Conservation (phyloP, 2,888 invertebrate genomes). For the Laothoe populi region DNA sequence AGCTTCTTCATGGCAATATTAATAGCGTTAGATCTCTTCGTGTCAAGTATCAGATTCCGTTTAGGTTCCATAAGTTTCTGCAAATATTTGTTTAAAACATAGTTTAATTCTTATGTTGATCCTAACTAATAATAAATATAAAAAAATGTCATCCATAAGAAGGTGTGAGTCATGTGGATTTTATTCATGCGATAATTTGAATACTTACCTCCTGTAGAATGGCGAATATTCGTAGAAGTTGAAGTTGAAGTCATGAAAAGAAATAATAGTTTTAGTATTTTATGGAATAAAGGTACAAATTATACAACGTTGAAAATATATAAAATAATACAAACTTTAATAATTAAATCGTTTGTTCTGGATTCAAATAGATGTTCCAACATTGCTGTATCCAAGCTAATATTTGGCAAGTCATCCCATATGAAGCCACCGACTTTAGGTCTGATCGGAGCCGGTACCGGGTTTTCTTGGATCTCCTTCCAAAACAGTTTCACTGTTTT, state of each 20-base stretch:
- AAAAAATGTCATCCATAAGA: no score
- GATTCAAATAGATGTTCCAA: conserved; percentile 99
- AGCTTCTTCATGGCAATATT: conserved; percentile 99
- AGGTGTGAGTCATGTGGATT: neutral
- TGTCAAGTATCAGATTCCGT: conserved; percentile 92
- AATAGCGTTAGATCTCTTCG: conserved; percentile 99
- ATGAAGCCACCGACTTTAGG: conserved; percentile 89
- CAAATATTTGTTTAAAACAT: conserved; percentile 7
- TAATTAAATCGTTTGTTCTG: conserved; percentile 96
- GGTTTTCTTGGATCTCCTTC: conserved; percentile 96
- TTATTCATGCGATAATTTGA: neutral
- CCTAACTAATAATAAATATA: neutral
- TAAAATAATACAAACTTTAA: conserved; percentile 86
- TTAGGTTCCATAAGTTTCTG: conserved; percentile 81
- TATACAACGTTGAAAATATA: no score
- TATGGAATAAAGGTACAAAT: no score
- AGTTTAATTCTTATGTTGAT: neutral
- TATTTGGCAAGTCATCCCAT: conserved; percentile 95
- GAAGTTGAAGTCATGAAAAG: conserved; percentile 48
- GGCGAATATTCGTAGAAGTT: conserved; percentile 26
- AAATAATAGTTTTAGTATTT: conserved; percentile 26
- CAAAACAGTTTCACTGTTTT: conserved; percentile 99
- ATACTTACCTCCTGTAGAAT: conserved; percentile 61
- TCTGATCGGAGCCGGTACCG: conserved; percentile 74
- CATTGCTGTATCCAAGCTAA: conserved; percentile 95